Conservation (phyloP, 2,888 invertebrate species). For the Athalia circularis region DNA sequence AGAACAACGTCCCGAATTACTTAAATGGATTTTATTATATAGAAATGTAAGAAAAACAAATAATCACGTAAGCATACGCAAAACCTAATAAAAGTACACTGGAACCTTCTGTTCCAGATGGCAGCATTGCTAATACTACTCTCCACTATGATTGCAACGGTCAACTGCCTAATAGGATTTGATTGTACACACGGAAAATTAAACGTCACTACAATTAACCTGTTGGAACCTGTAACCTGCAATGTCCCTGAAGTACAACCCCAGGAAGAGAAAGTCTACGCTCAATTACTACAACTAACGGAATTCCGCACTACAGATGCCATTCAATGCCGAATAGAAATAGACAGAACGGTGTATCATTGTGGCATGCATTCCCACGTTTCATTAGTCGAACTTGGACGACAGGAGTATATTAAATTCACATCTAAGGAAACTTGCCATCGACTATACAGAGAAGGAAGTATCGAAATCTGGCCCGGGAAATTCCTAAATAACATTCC, state of each 20-base stretch:
- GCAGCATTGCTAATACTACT: too few relatives aligned
- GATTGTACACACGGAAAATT: too few relatives aligned
- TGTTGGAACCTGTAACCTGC: not conserved
- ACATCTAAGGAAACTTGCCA: not conserved
- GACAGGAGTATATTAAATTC: not conserved
- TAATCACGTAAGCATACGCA: too few relatives aligned
- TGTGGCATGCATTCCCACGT: not conserved
- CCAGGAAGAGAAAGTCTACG: not conserved
- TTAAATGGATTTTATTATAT: too few relatives aligned
- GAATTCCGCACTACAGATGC: not conserved
- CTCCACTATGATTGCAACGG: too few relatives aligned
- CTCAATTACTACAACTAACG: not conserved
- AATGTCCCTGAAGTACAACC: too few relatives aligned
- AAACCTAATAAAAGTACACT: too few relatives aligned
- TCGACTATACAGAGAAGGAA: not conserved
- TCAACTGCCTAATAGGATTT: too few relatives aligned
- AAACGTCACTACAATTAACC: constrained; percentile 21
- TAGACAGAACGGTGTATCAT: not conserved
- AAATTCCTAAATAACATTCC: not conserved
- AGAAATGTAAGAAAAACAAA: too few relatives aligned
- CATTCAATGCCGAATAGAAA: constrained; percentile 1
- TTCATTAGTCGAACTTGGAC: not conserved
- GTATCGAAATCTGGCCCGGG: not conserved
- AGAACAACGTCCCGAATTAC: too few relatives aligned
- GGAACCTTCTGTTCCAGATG: too few relatives aligned